These are phyloP conservation scores for Phytoseiulus persimilis DNA, from an alignment of 2,888 invertebrate genomes.

Conservation along the genomic window DNA sequence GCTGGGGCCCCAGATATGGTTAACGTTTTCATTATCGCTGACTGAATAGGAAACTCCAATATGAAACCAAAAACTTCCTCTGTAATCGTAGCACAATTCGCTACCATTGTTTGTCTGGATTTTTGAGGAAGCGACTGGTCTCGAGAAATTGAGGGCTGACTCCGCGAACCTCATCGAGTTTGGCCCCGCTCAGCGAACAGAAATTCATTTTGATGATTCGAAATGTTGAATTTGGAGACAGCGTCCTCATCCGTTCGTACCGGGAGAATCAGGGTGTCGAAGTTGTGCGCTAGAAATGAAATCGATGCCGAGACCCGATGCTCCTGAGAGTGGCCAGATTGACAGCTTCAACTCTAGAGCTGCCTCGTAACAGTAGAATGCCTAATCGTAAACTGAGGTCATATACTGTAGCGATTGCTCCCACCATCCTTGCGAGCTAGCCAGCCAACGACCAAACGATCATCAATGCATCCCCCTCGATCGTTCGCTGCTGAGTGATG, in stretches of 20 bases:
- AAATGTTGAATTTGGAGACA: no score
- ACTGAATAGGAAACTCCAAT: background rate
- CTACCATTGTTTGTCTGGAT: background rate
- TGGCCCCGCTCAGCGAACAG: no score
- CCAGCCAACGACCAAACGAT: background rate
- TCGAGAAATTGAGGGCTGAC: no score
- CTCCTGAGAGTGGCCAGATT: background rate
- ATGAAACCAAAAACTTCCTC: background rate
- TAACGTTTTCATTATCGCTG: background rate
- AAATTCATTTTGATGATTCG: no score
- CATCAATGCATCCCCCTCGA: background rate
- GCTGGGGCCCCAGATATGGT: conserved; percentile 5
- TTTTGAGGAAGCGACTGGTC: no score
- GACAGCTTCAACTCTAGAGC: background rate
- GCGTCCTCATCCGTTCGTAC: no score
- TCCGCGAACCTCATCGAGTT: no score
- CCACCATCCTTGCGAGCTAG: no score
- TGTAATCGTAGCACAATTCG: background rate
- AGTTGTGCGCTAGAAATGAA: background rate
- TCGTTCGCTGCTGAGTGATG: background rate
- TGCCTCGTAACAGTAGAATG: background rate
- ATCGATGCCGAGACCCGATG: background rate
- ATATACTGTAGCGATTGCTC: background rate
- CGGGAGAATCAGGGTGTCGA: no score
- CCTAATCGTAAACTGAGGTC: background rate